phyloP scores from a whole-genome alignment of 1,140 invertebrate genomes.

The Anoplophora glabripennis region DNA sequence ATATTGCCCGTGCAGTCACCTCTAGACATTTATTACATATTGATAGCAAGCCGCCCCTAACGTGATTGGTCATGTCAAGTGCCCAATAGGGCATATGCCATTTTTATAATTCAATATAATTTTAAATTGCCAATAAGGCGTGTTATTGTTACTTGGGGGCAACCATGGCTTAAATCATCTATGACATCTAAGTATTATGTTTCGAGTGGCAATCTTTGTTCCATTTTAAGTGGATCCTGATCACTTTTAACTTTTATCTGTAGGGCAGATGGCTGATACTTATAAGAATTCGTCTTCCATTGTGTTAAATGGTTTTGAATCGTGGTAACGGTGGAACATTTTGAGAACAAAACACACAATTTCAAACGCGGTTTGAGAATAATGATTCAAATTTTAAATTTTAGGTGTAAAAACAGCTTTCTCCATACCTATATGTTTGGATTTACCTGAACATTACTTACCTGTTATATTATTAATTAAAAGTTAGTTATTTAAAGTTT shows the following conservation, averaged over 20 bases:
- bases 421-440: no score
- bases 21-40: conserved; percentile 30
- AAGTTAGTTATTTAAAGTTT: no score
- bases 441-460: no score
- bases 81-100: conserved; percentile 26
- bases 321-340: no score
- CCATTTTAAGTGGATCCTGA: neutral
- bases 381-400: no score
- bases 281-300: neutral
- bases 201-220: neutral
- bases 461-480: no score
- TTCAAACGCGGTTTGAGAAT: no score
- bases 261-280: neutral
- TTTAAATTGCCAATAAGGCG: conserved; percentile 29
- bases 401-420: no score
- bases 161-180: conserved; percentile 29
- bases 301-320: no score
- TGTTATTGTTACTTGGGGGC: conserved; percentile 23
- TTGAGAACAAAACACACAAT: no score
- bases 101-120: conserved; percentile 29
- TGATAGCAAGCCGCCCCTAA: conserved; percentile 18
- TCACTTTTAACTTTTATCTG: neutral
- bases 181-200: conserved; percentile 25
- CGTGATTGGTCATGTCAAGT: conserved; percentile 21
- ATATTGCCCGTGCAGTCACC: conserved; percentile 25